Conservation (phyloP, 2,888 invertebrate genomes). For the Adineta ricciae region DNA sequence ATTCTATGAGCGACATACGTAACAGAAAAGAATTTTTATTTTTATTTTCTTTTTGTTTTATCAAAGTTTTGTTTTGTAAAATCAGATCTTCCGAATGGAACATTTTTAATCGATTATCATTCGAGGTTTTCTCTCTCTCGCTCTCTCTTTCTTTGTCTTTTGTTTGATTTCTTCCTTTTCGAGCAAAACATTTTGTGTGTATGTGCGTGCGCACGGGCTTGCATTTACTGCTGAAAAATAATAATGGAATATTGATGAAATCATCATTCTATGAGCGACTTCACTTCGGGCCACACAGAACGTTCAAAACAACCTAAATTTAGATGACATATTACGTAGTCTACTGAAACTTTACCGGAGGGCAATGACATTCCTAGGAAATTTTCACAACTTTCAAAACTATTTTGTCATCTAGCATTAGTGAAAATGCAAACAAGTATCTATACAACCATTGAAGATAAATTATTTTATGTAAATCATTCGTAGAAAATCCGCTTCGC, state of each 20-base stretch:
- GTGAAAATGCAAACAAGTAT: neutral
- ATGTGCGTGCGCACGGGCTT: neutral
- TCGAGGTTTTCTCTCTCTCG: too few species aligned
- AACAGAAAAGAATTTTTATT: neutral
- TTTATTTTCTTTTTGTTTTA: too few species aligned
- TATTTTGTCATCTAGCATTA: too few species aligned
- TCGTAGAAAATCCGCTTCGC: neutral
- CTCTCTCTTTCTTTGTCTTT: neutral
- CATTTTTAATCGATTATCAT: neutral
- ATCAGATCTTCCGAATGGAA: neutral
- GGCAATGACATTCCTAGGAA: too few species aligned
- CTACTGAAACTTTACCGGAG: too few species aligned
- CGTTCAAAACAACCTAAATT: too few species aligned
- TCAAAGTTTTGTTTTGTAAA: neutral
- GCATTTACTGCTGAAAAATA: neutral
- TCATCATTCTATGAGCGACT: too few species aligned
- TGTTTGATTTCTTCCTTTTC: neutral
- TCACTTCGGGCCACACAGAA: too few species aligned
- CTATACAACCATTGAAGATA: neutral
- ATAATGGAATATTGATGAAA: too few species aligned
- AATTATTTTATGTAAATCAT: neutral
- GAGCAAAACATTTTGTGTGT: neutral
- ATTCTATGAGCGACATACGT: neutral
- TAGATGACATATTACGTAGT: too few species aligned
- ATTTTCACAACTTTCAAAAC: too few species aligned